Conservation (phyloP, 1,140 invertebrate species). For the Coptotermes formosanus region DNA sequence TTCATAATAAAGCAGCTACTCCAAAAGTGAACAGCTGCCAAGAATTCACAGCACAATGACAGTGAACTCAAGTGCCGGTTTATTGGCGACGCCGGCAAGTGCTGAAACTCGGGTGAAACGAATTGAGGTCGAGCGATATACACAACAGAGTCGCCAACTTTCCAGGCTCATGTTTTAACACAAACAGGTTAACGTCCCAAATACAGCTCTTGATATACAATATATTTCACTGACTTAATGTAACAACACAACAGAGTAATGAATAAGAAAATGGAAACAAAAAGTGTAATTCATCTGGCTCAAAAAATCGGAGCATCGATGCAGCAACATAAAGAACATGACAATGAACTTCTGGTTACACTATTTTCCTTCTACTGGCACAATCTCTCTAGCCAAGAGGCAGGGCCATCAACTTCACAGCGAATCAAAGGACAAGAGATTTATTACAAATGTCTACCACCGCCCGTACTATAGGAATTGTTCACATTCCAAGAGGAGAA, state of each 20-base stretch:
- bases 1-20: background rate
- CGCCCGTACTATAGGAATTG: slow-evolving; percentile 8
- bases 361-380: background rate
- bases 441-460: background rate
- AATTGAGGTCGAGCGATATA: background rate
- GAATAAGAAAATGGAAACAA: background rate
- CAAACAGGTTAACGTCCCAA: background rate
- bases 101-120: background rate
- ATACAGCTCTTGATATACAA: background rate
- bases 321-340: background rate
- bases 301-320: background rate
- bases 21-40: background rate
- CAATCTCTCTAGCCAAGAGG: background rate
- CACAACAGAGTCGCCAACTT: background rate
- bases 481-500: slow-evolving; percentile 11
- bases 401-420: background rate
- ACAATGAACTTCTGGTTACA: background rate
- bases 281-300: background rate
- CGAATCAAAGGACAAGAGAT: background rate
- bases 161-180: background rate
- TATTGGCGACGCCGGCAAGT: background rate
- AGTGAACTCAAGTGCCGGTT: background rate
- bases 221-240: background rate
- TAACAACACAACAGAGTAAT: background rate
- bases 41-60: background rate